These are phyloP conservation scores for Nothocercus julius DNA, from an alignment of 2,113 vertebrate genomes.

Conservation along the genomic window DNA sequence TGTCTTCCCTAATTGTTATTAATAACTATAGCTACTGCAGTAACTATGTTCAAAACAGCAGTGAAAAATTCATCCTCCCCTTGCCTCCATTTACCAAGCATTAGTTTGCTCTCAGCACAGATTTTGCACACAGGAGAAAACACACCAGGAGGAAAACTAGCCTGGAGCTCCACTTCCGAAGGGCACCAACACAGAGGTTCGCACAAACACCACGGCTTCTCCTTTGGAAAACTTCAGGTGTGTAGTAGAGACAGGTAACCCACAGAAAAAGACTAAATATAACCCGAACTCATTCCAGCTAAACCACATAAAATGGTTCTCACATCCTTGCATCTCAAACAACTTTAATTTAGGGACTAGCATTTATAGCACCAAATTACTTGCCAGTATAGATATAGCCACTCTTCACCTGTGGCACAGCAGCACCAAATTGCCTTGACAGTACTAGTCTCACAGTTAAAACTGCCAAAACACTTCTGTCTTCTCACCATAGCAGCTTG, in stretches of 20 bases:
- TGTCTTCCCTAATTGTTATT: not conserved
- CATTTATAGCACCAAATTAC: not conserved
- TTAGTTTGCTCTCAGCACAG: not conserved
- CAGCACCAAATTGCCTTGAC: not conserved
- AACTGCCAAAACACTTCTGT: not conserved
- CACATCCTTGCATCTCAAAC: not conserved
- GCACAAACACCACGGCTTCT: not conserved
- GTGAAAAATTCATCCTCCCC: not conserved
- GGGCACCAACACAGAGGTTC: not conserved
- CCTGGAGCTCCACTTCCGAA: not conserved
- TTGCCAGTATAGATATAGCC: not conserved
- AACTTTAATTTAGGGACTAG: not conserved
- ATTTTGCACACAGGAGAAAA: rapidly evolving
- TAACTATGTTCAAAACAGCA: not conserved
- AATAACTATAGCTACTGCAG: not conserved
- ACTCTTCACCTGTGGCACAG: not conserved
- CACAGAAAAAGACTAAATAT: not conserved
- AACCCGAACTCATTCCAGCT: not conserved
- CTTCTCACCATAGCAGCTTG: not conserved
- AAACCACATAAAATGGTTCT: not conserved
- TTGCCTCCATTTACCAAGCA: not conserved
- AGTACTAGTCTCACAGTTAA: not conserved
- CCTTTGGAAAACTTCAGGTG: not conserved
- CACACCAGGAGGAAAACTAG: not conserved
- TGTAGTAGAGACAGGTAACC: not conserved